Percentiles rank a stretch among this genome's conserved stretches.
Evolutionary conservation across 2,797 vertebrate species (phyloP).

Genomic region (Epinephelus malabaricus): DNA sequence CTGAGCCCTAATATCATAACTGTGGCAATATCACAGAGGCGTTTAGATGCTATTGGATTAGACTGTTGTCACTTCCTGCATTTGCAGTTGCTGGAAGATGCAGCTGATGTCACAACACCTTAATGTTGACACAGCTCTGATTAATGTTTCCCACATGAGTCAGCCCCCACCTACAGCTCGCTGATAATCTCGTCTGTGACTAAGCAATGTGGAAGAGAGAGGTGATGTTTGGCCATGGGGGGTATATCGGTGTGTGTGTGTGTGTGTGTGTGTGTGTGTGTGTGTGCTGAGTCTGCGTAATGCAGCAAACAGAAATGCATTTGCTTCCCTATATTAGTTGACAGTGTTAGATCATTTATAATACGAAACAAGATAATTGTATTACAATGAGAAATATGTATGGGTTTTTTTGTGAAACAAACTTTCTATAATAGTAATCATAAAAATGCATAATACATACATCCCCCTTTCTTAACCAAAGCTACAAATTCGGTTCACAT

Average conservation of each 20-base stretch:
- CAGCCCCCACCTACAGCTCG: conserved; percentile 44
- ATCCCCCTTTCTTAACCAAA: not conserved
- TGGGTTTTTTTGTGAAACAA: too few species aligned
- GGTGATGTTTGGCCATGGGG: conserved; percentile 20
- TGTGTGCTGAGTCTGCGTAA: not conserved
- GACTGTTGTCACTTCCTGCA: conserved; percentile 39
- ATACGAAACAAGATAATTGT: not conserved
- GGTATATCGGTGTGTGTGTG: not conserved
- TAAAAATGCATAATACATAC: not conserved
- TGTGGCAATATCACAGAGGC: not conserved
- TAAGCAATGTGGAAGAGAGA: conserved; percentile 19
- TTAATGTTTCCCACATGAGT: conserved; percentile 58
- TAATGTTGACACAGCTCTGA: conserved; percentile 42
- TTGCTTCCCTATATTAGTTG: not conserved
- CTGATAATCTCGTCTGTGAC: conserved; percentile 50
- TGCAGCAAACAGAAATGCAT: not conserved
- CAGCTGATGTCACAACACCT: conserved; percentile 60
- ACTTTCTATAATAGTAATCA: not conserved
- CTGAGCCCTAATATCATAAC: conserved; percentile 44
- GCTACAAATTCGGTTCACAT: not conserved
- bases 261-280: not conserved
- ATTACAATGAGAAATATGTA: too few species aligned
- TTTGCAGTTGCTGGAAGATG: conserved; percentile 33
- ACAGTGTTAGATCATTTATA: not conserved
- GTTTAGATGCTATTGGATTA: conserved; percentile 36